These are phyloP conservation scores for Sebastes iracundus DNA, from an alignment of 2,797 vertebrate genomes.

Conservation along the genomic window DNA sequence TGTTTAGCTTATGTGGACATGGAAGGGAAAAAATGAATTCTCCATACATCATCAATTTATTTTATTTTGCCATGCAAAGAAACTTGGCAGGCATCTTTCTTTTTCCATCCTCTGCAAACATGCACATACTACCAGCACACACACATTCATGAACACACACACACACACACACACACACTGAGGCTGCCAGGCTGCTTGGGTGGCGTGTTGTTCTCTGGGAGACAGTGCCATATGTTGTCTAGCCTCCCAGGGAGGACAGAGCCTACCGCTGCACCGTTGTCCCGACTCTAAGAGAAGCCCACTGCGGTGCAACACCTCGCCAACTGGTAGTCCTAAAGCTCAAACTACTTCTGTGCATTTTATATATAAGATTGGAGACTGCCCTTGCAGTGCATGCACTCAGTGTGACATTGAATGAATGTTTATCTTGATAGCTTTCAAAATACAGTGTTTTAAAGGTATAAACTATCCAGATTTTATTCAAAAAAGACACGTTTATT, in stretches of 20 bases:
- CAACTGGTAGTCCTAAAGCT: background rate
- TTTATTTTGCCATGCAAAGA: slow-evolving; percentile 16
- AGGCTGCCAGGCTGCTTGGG: slow-evolving; percentile 75
- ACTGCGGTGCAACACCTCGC: slow-evolving; percentile 5
- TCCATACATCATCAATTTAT: slow-evolving; percentile 12
- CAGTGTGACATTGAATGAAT: background rate
- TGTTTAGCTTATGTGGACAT: slow-evolving; percentile 8
- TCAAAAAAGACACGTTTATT: background rate
- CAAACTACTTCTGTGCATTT: background rate
- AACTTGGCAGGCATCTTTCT: slow-evolving; percentile 59
- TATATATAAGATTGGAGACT: background rate
- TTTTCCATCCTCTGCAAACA: slow-evolving; percentile 35
- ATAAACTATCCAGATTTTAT: background rate
- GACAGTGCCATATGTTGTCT: slow-evolving; percentile 87
- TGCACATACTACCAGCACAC: slow-evolving; percentile 29
- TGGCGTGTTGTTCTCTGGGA: slow-evolving; percentile 82
- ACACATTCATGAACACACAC: slow-evolving; percentile 35
- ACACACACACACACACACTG: slow-evolving; percentile 11
- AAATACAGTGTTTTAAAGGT: background rate
- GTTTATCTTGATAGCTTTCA: background rate
- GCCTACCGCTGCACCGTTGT: slow-evolving; percentile 52
- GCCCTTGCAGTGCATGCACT: background rate
- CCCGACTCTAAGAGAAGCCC: slow-evolving; percentile 46
- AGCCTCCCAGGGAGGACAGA: slow-evolving; percentile 69
- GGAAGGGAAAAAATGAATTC: slow-evolving; percentile 28